Percentiles rank a stretch among this genome's conserved stretches.
Evolutionary conservation across 2,888 invertebrate genomes (phyloP).

Genomic region (Pyralis farinalis): DNA sequence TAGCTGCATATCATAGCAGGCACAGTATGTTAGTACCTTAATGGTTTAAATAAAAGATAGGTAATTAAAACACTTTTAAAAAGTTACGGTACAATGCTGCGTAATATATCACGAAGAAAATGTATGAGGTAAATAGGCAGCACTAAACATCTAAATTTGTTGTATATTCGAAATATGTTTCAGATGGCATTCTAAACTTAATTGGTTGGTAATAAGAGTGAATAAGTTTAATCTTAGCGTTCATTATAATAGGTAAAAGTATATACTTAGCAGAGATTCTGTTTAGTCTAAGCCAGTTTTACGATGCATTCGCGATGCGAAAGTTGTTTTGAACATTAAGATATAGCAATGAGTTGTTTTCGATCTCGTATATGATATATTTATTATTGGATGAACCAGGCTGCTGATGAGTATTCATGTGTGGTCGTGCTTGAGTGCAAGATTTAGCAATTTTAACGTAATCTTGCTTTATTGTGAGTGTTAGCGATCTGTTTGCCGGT

Average conservation of each 20-base stretch:
- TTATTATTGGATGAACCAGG: background rate
- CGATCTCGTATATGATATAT: background rate
- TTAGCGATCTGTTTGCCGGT: too few species aligned
- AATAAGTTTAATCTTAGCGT: background rate
- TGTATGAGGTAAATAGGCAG: background rate
- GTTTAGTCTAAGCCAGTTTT: conserved; percentile 8
- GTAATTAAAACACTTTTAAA: too few species aligned
- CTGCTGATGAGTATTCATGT: background rate
- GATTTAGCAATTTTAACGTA: too few species aligned
- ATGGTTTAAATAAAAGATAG: too few species aligned
- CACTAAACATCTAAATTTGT: background rate
- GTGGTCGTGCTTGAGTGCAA: too few species aligned
- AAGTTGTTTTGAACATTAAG: conserved; percentile 9
- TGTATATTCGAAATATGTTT: background rate
- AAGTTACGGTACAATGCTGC: background rate
- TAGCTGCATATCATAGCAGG: too few species aligned
- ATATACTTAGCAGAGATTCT: conserved; percentile 1
- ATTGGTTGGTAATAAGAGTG: background rate
- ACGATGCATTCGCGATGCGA: conserved; percentile 15
- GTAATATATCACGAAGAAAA: conserved; percentile 5
- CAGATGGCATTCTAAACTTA: background rate
- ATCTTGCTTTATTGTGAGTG: too few species aligned
- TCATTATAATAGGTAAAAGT: conserved; percentile 6
- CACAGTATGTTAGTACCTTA: too few species aligned
- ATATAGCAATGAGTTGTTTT: conserved; percentile 3